phyloP scores from a whole-genome alignment of 2,797 vertebrate genomes.

The Loriculus beryllinus region DNA sequence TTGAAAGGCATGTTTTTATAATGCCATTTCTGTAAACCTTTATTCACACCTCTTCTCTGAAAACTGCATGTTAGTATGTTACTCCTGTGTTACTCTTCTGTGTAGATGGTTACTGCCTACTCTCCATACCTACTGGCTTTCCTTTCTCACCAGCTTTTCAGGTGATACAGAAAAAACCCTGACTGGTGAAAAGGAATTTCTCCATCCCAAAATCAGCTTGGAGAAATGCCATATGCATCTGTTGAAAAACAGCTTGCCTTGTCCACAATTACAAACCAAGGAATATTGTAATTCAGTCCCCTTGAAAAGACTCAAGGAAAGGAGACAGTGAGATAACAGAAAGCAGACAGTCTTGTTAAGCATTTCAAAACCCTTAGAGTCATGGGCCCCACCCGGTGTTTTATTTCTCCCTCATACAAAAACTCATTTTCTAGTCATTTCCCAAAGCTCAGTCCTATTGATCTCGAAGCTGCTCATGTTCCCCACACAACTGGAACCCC shows the following conservation, averaged over 20 bases:
- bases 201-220: slow-evolving; percentile 9
- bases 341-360: background rate
- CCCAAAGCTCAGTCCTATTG: background rate
- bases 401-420: background rate
- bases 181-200: background rate
- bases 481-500: background rate
- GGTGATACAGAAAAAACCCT: background rate
- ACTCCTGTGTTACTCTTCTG: background rate
- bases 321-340: background rate
- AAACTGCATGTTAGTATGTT: background rate
- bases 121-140: background rate
- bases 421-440: background rate
- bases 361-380: background rate
- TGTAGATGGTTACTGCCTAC: background rate
- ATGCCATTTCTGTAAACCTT: background rate
- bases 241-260: background rate
- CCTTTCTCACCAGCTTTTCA: background rate
- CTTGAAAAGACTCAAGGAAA: background rate
- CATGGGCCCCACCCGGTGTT: background rate
- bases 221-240: slow-evolving; percentile 8
- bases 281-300: background rate
- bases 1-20: background rate
- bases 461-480: background rate
- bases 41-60: background rate
- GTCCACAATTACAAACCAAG: background rate